phyloP scores from a whole-genome alignment of 2,797 vertebrate species.

The Loriculus beryllinus region DNA sequence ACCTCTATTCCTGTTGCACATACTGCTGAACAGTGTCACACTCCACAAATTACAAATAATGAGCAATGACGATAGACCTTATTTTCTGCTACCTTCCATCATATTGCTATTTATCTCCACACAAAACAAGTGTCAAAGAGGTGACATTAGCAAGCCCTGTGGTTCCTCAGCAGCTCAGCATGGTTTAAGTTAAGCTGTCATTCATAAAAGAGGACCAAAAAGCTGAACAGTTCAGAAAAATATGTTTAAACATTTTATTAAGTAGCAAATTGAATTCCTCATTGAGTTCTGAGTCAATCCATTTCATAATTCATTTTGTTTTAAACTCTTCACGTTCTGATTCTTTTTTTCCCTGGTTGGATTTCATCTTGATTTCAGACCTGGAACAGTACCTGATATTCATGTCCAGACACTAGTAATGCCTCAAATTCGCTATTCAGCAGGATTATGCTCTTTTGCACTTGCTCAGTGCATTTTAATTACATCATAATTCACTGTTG shows the following conservation, averaged over 20 bases:
- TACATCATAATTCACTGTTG: background rate
- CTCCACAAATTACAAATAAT: constrained; percentile 65
- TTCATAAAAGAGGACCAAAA: background rate
- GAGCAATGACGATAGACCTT: constrained; percentile 15
- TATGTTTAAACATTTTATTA: background rate
- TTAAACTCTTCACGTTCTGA: background rate
- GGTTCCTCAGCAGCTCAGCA: background rate
- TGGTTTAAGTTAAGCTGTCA: background rate
- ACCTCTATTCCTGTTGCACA: background rate
- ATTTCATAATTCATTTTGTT: background rate
- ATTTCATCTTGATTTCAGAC: background rate
- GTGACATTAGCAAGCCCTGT: constrained; percentile 49
- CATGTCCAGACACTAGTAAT: background rate
- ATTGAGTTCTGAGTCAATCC: background rate
- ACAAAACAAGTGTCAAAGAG: constrained; percentile 56
- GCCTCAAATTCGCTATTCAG: background rate
- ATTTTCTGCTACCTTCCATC: constrained; percentile 49
- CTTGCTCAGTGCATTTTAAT: background rate
- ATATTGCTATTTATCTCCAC: constrained; percentile 8
- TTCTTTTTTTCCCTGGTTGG: fast-evolving
- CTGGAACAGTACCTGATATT: background rate
- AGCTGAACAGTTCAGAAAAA: background rate
- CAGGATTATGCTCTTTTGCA: background rate
- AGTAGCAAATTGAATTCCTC: background rate
- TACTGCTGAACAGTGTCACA: constrained; percentile 49